Conservation (phyloP, 2,888 invertebrate genomes). For the Thereva nobilitata region DNA sequence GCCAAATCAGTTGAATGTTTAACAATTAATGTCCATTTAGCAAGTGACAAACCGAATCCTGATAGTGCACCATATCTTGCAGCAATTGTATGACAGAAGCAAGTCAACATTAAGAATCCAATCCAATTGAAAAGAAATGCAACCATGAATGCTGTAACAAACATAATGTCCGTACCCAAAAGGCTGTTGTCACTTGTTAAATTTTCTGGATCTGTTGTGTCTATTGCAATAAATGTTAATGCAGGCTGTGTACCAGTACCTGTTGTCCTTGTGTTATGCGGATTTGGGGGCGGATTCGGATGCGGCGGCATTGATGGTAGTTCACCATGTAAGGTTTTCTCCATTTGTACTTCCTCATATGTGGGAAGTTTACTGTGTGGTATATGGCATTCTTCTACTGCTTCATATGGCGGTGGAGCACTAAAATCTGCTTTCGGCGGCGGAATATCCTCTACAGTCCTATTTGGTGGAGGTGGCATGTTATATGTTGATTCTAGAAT, state of each 20-base stretch:
- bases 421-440: conserved; percentile 84
- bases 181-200: conserved; percentile 77
- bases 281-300: conserved; percentile 48
- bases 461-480: conserved; percentile 19
- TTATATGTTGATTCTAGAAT: background rate
- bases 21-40: conserved; percentile 94
- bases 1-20: conserved; percentile 88
- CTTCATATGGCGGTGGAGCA: conserved; percentile 85
- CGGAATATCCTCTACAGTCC: conserved; percentile 66
- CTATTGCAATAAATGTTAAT: conserved; percentile 76
- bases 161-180: conserved; percentile 91
- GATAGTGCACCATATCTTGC: conserved; percentile 90
- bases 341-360: conserved; percentile 89
- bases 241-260: conserved; percentile 59
- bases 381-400: conserved; percentile 36
- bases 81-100: conserved; percentile 92
- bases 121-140: conserved; percentile 96
- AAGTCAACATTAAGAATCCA: conserved; percentile 88
- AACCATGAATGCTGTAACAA: conserved; percentile 91
- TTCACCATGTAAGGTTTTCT: conserved; percentile 79
- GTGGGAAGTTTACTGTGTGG: conserved; percentile 75
- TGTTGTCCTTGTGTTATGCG: conserved; percentile 39
- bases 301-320: conserved; percentile 57
- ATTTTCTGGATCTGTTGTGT: conserved; percentile 70
- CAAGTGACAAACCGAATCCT: conserved; percentile 89